A percentile compares a stretch with the other conserved stretches of the same genome.
phyloP scores from a whole-genome alignment of 2,888 invertebrate genomes.

The Auanema freiburgensis region DNA sequence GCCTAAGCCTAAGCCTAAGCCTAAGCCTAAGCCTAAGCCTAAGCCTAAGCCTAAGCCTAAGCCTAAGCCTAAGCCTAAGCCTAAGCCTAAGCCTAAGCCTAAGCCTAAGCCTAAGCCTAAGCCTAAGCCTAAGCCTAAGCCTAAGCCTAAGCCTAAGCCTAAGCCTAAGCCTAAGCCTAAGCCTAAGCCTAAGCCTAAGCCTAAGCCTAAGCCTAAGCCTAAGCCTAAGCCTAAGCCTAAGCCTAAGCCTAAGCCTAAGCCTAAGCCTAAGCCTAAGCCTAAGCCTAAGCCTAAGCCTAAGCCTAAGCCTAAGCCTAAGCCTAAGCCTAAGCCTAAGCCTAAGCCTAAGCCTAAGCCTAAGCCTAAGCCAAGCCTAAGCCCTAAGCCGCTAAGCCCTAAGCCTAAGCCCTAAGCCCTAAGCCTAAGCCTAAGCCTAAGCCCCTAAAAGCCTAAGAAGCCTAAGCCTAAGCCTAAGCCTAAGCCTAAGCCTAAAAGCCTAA shows the following conservation, averaged over 20 bases:
- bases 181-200: slow-evolving; percentile 9
- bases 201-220: slow-evolving; percentile 9
- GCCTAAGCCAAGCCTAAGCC: slow-evolving; percentile 8
- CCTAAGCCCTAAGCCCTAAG: slow-evolving; percentile 7
- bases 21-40: slow-evolving; percentile 9
- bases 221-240: slow-evolving; percentile 9
- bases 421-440: slow-evolving; percentile 9
- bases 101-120: slow-evolving; percentile 9
- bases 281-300: slow-evolving; percentile 9
- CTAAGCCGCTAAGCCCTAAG: too few relatives aligned
- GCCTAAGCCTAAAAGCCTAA: slow-evolving; percentile 8
- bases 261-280: slow-evolving; percentile 9
- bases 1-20: slow-evolving; percentile 9
- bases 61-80: slow-evolving; percentile 9
- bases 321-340: slow-evolving; percentile 9
- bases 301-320: slow-evolving; percentile 9
- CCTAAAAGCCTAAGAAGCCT: too few relatives aligned
- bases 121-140: slow-evolving; percentile 9
- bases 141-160: slow-evolving; percentile 9
- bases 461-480: slow-evolving; percentile 9
- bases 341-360: slow-evolving; percentile 9
- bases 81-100: slow-evolving; percentile 9
- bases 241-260: slow-evolving; percentile 9
- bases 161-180: slow-evolving; percentile 9
- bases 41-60: slow-evolving; percentile 9